phyloP scores from a whole-genome alignment of 2,888 invertebrate species.

The Liposcelis brunnea region DNA sequence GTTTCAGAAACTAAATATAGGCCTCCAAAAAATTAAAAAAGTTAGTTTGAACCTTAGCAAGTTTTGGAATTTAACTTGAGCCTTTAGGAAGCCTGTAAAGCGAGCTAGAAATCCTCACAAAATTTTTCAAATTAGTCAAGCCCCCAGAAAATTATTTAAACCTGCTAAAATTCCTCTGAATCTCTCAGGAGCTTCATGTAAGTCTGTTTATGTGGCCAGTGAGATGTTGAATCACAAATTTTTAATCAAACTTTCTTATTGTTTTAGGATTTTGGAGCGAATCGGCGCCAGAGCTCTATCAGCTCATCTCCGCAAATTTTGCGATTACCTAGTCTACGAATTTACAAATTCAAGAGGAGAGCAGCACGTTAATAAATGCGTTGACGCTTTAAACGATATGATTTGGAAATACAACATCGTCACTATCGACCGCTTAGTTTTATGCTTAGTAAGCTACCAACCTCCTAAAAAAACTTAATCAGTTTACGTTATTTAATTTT shows the following conservation, averaged over 20 bases:
- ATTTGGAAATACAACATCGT: slow-evolving; percentile 97
- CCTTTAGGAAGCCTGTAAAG: too few relatives aligned
- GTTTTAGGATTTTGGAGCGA: slow-evolving; percentile 67
- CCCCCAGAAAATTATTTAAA: too few relatives aligned
- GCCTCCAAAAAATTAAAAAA: too few relatives aligned
- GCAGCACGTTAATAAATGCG: slow-evolving; percentile 80
- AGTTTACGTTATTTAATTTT: slow-evolving; percentile 9
- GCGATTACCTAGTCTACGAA: slow-evolving; percentile 86
- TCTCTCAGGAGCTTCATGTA: too few relatives aligned
- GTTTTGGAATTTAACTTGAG: too few relatives aligned
- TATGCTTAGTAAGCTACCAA: slow-evolving; percentile 58
- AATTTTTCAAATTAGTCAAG: too few relatives aligned
- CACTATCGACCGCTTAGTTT: slow-evolving; percentile 79
- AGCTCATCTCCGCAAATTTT: slow-evolving; percentile 81
- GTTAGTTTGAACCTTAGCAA: too few relatives aligned
- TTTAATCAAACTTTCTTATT: slow-evolving; percentile 11
- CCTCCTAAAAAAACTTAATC: neutral
- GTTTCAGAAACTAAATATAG: too few relatives aligned
- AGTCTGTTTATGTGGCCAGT: too few relatives aligned
- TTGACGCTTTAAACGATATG: slow-evolving; percentile 89
- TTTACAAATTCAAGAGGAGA: slow-evolving; percentile 73
- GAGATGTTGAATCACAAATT: too few relatives aligned
- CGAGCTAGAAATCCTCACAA: too few relatives aligned
- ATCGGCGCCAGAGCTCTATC: slow-evolving; percentile 84
- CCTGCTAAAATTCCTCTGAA: too few relatives aligned